phyloP scores from a whole-genome alignment of 2,113 vertebrate genomes.

The Epinephelus fuscoguttatus region DNA sequence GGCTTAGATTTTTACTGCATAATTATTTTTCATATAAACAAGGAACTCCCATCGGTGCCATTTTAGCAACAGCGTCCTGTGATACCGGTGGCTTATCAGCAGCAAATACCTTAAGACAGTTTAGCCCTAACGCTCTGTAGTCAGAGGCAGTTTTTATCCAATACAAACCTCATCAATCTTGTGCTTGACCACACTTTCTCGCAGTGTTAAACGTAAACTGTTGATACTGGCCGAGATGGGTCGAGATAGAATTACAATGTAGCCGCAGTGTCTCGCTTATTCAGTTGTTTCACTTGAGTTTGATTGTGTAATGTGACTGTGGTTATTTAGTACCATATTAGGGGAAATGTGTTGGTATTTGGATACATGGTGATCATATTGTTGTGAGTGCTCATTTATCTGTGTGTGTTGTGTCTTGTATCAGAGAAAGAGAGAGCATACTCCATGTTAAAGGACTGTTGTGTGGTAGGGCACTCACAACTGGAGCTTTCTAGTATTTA shows the following conservation, averaged over 20 bases:
- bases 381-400: neutral
- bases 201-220: slow-evolving; percentile 46
- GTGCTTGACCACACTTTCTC: slow-evolving; percentile 21
- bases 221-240: slow-evolving; percentile 41
- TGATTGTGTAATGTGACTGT: slow-evolving; percentile 23
- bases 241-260: slow-evolving; percentile 13
- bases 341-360: slow-evolving; percentile 23
- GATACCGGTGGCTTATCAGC: slow-evolving; percentile 11
- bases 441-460: neutral
- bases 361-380: neutral
- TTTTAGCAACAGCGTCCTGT: slow-evolving; percentile 1
- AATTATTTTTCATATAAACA: slow-evolving; percentile 32
- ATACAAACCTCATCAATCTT: slow-evolving; percentile 49
- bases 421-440: neutral
- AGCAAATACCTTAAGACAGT: slow-evolving; percentile 5
- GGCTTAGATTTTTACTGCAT: slow-evolving; percentile 8
- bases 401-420: neutral
- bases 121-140: slow-evolving; percentile 1
- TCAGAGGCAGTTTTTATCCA: slow-evolving; percentile 32
- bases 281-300: slow-evolving; percentile 19
- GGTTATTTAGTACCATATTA: slow-evolving; percentile 41
- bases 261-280: slow-evolving; percentile 28
- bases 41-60: neutral
- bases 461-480: no score
- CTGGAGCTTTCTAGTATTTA: no score